Percentiles rank a stretch among this genome's conserved stretches.
These are phyloP conservation scores for Tupaia tana DNA, from an alignment of 2,113 vertebrate species.

Conservation along the genomic window DNA sequence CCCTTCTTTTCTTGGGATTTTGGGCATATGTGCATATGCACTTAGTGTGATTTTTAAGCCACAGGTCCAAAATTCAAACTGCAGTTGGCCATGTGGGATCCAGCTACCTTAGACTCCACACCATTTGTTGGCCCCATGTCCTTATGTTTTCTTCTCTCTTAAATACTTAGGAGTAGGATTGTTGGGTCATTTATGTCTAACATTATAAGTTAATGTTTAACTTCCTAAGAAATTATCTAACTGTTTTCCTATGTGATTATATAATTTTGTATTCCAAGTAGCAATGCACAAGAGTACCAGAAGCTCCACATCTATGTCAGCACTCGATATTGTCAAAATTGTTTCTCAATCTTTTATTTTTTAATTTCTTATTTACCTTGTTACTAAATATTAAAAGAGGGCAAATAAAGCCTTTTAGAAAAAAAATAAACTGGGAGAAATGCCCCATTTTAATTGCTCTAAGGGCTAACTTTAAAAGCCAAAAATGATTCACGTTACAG, in stretches of 20 bases:
- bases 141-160: constrained; percentile 17
- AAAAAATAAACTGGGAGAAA: too few species aligned
- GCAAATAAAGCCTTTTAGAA: constrained; percentile 22
- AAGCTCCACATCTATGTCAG: not conserved
- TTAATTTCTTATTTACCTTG: too few species aligned
- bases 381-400: constrained; percentile 9
- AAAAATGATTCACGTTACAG: not conserved
- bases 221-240: not conserved
- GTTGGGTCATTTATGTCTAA: not conserved
- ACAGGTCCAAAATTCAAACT: too few species aligned
- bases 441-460: too few species aligned
- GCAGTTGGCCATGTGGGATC: too few species aligned
- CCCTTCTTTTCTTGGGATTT: too few species aligned
- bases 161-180: not conserved
- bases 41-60: too few species aligned
- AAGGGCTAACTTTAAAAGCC: constrained; percentile 19
- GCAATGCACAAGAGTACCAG: not conserved
- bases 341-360: too few species aligned
- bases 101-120: too few species aligned
- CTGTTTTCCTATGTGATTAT: not conserved
- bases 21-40: too few species aligned
- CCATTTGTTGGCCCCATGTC: too few species aligned
- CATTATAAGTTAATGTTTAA: not conserved
- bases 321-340: constrained; percentile 24
- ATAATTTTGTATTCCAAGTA: not conserved